Base-by-base conservation (phyloP, 2,797 vertebrate genomes). In the Bradypus variegatus region DNA sequence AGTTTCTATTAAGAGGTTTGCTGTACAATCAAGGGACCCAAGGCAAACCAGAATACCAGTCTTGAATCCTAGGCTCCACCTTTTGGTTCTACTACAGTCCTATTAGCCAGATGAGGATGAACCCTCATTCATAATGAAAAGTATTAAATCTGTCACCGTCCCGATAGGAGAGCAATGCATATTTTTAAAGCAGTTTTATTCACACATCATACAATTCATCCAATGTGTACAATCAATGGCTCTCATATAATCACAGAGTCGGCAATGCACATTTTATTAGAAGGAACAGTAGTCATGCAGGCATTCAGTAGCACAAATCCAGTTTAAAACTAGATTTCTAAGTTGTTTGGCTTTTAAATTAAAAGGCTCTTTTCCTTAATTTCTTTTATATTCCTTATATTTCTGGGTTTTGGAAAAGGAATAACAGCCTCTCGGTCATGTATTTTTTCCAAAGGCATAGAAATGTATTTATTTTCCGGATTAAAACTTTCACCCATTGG, bases 321-420 rank as follows among this genome's bases (percentile, higher is more conserved):
- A 88, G 45, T 78, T 48, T 91, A n/a, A 89, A 77, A 79, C 36
- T 89, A 85, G 15, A 94, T 64, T 88, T 84, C 79, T 36, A 94
- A 86, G n/a, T 48, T 89, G 16, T 80, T 65, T 92, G 53, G 60
- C 62, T 89, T 91, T 85, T 76, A 94, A 84, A 90, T 10, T 65
- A 62, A 94, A 77, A 76, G 41, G 29, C 10, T 27, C 33, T 78
- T 75, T 91, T 36, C 41, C 72, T 75, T 48, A 69, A 79, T 77
- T 93, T n/a, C 41, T 14, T 50, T 50, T 50, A 93, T 62, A 89
- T 92, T n/a, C 70, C 2, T 45, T 45, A 8, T 73, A n/a, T 75
- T 92, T 87, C 65, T 73, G 86, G 18, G 41, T 64, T 70, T 90
- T 92, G 73, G 94, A 88, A 81, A 94, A 81, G n/a, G 45, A 90